These are phyloP conservation scores for Orius laevigatus DNA, from an alignment of 1,140 invertebrate species.

Conservation along the genomic window DNA sequence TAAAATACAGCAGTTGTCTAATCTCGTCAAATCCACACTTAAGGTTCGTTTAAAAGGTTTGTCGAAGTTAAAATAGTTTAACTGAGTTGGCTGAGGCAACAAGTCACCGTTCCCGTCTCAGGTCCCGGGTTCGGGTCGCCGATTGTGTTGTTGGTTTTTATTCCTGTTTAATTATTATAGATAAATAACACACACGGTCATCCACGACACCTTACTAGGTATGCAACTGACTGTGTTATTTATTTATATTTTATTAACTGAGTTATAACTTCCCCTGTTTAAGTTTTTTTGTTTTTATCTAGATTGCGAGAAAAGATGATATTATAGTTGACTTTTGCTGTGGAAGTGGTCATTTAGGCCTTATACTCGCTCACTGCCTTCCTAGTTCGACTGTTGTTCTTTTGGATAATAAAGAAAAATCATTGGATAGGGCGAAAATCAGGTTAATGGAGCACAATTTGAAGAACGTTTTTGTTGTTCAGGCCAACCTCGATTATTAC, in stretches of 20 bases:
- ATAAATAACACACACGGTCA: too few relatives aligned
- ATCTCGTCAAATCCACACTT: conserved; percentile 61
- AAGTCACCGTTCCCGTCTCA: too few relatives aligned
- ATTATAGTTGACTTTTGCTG: conserved; percentile 88
- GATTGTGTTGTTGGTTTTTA: too few relatives aligned
- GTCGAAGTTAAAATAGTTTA: too few relatives aligned
- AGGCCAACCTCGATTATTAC: conserved; percentile 77
- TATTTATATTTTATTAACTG: background rate
- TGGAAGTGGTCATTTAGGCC: conserved; percentile 81
- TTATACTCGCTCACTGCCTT: conserved; percentile 63
- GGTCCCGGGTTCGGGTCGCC: too few relatives aligned
- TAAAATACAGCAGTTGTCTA: conserved; percentile 82
- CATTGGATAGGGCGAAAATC: conserved; percentile 52
- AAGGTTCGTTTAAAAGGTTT: too few relatives aligned
- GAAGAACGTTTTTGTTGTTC: conserved; percentile 63
- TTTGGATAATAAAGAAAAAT: conserved; percentile 86
- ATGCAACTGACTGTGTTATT: too few relatives aligned
- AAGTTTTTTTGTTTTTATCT: conserved; percentile 1
- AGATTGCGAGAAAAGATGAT: conserved; percentile 24
- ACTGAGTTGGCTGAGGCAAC: too few relatives aligned
- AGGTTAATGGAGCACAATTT: conserved; percentile 51
- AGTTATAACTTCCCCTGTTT: background rate
- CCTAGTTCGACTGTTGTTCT: conserved; percentile 61
- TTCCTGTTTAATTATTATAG: background rate
- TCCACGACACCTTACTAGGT: too few relatives aligned